Conservation (phyloP, 1,140 invertebrate genomes). For the Popillia japonica region DNA sequence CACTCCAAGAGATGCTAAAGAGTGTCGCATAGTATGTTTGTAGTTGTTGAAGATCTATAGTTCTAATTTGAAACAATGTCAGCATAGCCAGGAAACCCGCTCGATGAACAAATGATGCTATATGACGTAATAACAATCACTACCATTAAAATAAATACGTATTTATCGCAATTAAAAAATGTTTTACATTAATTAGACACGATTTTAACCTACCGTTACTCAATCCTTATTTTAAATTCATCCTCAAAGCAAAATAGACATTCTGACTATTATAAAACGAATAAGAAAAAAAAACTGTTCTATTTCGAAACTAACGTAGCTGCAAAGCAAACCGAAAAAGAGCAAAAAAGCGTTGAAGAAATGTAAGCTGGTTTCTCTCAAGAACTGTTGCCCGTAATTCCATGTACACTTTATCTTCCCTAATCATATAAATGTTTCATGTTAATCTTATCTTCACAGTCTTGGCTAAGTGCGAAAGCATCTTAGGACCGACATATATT, state of each 20-base stretch:
- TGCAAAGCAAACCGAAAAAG: not conserved
- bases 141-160: no score
- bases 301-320: slow-evolving; percentile 6
- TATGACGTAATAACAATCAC: no score
- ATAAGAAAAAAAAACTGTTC: not conserved
- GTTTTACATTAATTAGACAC: not conserved
- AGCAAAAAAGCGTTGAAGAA: slow-evolving; percentile 15
- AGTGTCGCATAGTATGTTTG: no score
- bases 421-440: slow-evolving; percentile 48
- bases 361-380: slow-evolving; percentile 45
- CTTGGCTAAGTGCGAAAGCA: slow-evolving; percentile 39
- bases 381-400: slow-evolving; percentile 45
- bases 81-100: no score
- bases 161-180: no score
- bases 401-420: slow-evolving; percentile 48
- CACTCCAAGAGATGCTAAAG: no score
- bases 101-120: no score
- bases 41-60: no score
- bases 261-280: not conserved
- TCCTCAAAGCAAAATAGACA: not conserved
- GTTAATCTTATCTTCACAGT: slow-evolving; percentile 45
- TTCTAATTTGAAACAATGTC: no score
- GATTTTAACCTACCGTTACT: not conserved
- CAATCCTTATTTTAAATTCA: not conserved
- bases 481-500: slow-evolving; percentile 32